Base-by-base conservation (phyloP, 1,140 invertebrate species). In the Drosophila takahashii region DNA sequence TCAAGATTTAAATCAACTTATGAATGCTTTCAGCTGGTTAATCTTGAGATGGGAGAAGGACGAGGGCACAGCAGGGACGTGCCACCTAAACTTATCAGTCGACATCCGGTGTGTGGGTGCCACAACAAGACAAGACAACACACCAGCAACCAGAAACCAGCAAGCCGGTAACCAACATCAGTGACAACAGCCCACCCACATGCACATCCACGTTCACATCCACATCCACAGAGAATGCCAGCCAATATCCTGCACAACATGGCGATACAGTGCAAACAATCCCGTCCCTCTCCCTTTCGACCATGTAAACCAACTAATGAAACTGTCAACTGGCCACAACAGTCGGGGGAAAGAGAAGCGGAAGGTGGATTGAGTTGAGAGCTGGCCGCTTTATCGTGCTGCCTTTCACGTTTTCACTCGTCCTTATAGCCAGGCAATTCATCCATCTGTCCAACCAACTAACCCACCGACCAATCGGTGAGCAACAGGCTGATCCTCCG, bases 231-330 rank as follows among this genome's bases (percentile, higher is more conserved):
- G 45, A 45, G 60, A 47, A 64, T 37, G 57, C 39, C 64, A 87
- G 78, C 79, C 83, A 86, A 86, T 86, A 86, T 86, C 83, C 83
- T 86, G 83, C 58, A 83, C 83, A 87, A 87, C 83, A 87, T 81
- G 83, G 78, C 83, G 60, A 86, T 87, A 86, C 83, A 86, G 86
- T 69, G 70, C 83, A 86, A 86, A 86, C 81, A 86, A 71, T 79
- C 59, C 50, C 60, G 51, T 11, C 34, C 39, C 27, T 42, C 45
- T 29, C 37, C 62, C 48, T 45, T 50, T 42, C 41, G 67, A 56
- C 59, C 83, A 87, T 86, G 83, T 86, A 79, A 86, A 86, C 83
- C 83, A 81, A 86, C 83, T 86, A 86, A 86, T 86, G 83, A 86
- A 86, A 86, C 83, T 86, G 83, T 86, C 83, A 86, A 86, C 83